Conservation (phyloP, 2,888 invertebrate species). For the Microctonus brassicae region DNA sequence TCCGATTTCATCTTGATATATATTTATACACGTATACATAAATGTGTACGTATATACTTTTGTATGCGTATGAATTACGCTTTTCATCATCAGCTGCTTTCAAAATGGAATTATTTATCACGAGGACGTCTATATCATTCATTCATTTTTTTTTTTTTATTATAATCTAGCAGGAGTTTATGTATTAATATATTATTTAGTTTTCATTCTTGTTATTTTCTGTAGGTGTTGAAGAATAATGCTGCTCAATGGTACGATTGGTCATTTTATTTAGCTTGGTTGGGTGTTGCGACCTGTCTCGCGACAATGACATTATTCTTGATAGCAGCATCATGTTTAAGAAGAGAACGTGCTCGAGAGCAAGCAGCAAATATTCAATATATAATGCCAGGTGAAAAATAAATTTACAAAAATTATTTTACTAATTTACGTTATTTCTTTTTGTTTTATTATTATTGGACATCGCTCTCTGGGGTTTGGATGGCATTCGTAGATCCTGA, state of each 20-base stretch:
- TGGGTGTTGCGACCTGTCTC: slow-evolving; percentile 83
- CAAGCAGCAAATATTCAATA: slow-evolving; percentile 86
- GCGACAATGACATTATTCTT: slow-evolving; percentile 83
- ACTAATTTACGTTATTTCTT: slow-evolving; percentile 54
- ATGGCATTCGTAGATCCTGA: slow-evolving; percentile 77
- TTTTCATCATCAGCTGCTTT: slow-evolving; percentile 31
- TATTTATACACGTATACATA: not conserved
- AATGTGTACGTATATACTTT: slow-evolving; percentile 24
- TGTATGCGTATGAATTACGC: slow-evolving; percentile 11
- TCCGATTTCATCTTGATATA: slow-evolving; percentile 45
- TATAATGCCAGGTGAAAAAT: slow-evolving; percentile 86
- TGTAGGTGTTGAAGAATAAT: slow-evolving; percentile 81
- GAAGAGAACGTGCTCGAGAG: slow-evolving; percentile 82
- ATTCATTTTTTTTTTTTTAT: not conserved
- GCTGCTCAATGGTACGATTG: slow-evolving; percentile 83
- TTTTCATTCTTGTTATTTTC: slow-evolving; percentile 7
- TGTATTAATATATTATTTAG: not conserved
- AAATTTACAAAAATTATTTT: slow-evolving; percentile 43
- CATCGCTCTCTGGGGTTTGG: slow-evolving; percentile 20
- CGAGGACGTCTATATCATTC: not conserved
- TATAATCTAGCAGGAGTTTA: not conserved
- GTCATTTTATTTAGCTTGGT: slow-evolving; percentile 89
- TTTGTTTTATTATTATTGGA: slow-evolving; percentile 31
- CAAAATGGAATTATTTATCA: not conserved
- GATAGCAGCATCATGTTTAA: slow-evolving; percentile 83